Evolutionary conservation across 2,113 vertebrate species (phyloP), one percentile per base, ranked within the genome.

Genomic region (Geococcyx californianus): DNA sequence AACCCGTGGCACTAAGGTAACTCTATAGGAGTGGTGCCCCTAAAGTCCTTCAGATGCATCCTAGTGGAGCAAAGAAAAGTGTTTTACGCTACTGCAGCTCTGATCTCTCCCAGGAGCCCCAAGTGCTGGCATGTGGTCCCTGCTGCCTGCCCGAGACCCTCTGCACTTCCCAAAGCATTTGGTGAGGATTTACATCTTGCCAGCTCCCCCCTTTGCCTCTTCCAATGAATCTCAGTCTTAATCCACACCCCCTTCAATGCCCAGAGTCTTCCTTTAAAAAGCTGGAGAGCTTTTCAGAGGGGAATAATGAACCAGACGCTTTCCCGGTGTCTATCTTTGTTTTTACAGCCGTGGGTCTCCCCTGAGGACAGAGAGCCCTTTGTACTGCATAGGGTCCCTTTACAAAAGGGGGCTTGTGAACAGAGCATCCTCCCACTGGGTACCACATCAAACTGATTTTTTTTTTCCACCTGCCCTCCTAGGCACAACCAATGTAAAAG

Each of bases 261-360:
- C 80, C 82, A 52, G 68, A 93, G 49, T 86, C 82, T 94, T 93
- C 83, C 73, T 92, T 96, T 64, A 89, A 93, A 94, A 90, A 70
- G 88, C 93, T 90, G 77, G 68, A 92, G 93, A 89, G 92, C 94
- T 96, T 96, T 96, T 96, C 94, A 96, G 66, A 90, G 36, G 36
- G 72, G 36, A 93, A 94, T 92, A 96, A 93, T 94, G 83, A 94
- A 82, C 95, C 93, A 94, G 95, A 96, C 79, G 92, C 90, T 96
- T 94, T 97, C 93, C 95, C n/a, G 91, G 91, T 97, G 91, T 95
- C 87, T 94, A 24, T 94, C 87, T 95, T 94, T 96, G 87, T 95
- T 95, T 92, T 97, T 94, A 44, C 49, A 91, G 87, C 66, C 42
- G 20, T 93, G 91, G 89, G 82, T 96, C 94, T 95, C 87, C 87